A percentile compares a stretch with the other conserved stretches of the same genome.
These are phyloP conservation scores for Colius striatus DNA, from an alignment of 2,113 vertebrate species.

Conservation along the genomic window DNA sequence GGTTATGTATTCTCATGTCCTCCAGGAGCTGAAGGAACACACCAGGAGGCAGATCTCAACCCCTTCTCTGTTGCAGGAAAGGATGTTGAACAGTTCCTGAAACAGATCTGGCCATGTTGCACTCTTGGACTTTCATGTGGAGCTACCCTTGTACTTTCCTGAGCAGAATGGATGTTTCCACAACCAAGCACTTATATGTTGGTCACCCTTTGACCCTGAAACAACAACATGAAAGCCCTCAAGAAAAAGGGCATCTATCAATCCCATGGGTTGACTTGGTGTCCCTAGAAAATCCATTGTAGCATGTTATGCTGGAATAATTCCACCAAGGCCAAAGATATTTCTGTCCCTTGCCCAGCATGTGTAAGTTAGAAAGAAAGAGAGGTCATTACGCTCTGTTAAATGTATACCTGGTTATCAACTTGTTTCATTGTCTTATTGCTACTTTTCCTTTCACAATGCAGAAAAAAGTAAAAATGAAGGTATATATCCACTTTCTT, in stretches of 20 bases:
- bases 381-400: background rate
- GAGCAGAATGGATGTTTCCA: background rate
- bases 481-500: background rate
- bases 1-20: background rate
- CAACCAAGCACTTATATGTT: background rate
- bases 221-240: background rate
- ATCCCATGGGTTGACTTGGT: background rate
- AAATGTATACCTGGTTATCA: background rate
- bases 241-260: background rate
- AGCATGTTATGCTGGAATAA: background rate
- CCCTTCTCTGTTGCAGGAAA: background rate
- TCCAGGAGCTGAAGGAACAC: background rate
- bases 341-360: background rate
- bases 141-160: background rate
- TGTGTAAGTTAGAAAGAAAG: background rate
- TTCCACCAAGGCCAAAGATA: background rate
- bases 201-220: background rate
- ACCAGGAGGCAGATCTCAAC: background rate
- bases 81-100: background rate
- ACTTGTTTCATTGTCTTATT: background rate
- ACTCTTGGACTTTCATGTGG: background rate
- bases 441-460: background rate
- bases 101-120: accelerated
- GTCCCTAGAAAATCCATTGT: background rate
- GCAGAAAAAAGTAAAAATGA: background rate